Evolutionary conservation across 2,113 vertebrate species (phyloP), one percentile per base, ranked within the genome.

Genomic region (Rhabdomys dilectus): DNA sequence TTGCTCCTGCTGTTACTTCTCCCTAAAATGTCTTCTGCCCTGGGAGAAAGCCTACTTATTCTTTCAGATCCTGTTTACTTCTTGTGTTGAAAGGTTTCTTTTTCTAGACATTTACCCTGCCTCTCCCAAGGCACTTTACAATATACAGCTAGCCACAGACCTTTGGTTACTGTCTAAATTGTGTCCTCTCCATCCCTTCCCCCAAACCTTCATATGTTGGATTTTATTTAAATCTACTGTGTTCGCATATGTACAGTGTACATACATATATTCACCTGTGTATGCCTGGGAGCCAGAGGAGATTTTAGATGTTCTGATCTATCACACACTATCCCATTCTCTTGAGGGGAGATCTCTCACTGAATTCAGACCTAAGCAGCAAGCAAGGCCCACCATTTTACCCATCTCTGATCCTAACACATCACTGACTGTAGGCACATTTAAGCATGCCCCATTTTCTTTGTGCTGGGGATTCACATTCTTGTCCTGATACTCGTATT

Each of bases 21-120:
- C 73, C 64, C 84, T 81, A 21, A 70, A 95, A 76, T 60, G 68
- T 34, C 56, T 87, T 88, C 60, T 88, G 62, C 88, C 88, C 56
- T 62, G 51, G 62, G 80, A 88, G 62, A 84, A 89, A 80, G 29
- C 39, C 45, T 56, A 17, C n/a, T 84, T n/a, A 19, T 82, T 91
- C 93, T 84, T 84, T 22, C 62, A 90, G 48, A 78, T 85, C 56
- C 24, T 51, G 45, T 22, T 24, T 48, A 75, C 6, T 53, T 17
- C 42, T 64, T 62, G 53, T 22, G 75, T 45, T 4, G 0, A 7
- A 84, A 94, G 39, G 26, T 6, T 81, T 85, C 77, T 87, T 6
- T 85, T 58, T 78, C 45, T 81, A 66, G 70, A 62, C n/a, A 56
- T 24, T 62, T 29, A 58, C 56, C 60, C 36, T 86, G 51, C 60